Percentiles rank a stretch among this genome's conserved stretches.
Conservation (phyloP, 2,113 vertebrate species). For the Serinus canaria region DNA sequence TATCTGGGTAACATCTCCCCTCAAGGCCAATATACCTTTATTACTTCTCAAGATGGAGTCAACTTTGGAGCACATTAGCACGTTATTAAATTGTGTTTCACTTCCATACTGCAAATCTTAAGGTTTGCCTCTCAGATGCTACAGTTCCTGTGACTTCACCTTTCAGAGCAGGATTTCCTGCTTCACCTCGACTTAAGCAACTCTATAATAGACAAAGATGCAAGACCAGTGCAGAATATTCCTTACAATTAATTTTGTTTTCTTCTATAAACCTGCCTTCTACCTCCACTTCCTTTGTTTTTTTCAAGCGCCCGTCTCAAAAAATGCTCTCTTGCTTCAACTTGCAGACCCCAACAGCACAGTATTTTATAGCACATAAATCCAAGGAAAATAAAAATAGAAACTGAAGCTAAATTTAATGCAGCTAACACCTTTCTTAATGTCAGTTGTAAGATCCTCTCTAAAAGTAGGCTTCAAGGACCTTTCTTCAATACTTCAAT, state of each 20-base stretch:
- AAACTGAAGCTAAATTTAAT: background rate
- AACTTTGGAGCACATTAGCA: background rate
- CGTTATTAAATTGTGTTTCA: background rate
- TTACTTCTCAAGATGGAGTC: background rate
- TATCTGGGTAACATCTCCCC: background rate
- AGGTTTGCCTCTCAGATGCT: background rate
- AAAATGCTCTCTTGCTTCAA: background rate
- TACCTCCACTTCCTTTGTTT: background rate
- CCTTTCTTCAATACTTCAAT: background rate
- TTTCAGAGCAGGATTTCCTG: background rate
- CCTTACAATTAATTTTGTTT: background rate
- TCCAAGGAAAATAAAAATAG: background rate
- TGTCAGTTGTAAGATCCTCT: background rate
- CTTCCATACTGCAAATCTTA: background rate
- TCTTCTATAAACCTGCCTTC: background rate
- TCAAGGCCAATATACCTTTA: background rate
- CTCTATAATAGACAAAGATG: background rate
- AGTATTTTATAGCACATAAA: background rate
- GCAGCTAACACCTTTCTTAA: background rate
- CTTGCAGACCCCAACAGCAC: background rate
- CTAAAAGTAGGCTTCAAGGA: background rate
- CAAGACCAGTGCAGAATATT: background rate
- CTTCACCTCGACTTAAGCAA: background rate
- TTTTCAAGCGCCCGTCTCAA: background rate
- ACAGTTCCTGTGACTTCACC: background rate